Base-by-base conservation (phyloP, 37 sponge, comb jelly and placozoan species). In the Beroe ovata region DNA sequence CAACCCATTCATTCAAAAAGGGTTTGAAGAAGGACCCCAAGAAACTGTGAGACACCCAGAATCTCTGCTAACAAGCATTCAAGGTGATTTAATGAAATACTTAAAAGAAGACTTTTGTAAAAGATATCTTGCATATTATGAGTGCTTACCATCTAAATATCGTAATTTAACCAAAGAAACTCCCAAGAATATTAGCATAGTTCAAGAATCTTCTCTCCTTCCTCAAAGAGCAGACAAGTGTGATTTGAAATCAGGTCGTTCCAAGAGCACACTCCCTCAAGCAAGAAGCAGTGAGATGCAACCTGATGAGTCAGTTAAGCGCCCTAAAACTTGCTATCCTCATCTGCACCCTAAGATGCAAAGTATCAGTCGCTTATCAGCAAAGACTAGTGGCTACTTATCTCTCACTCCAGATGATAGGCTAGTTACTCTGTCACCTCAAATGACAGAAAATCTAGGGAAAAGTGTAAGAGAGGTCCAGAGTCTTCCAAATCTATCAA, bases 241-340 rank as follows among this genome's bases (percentile, higher is more conserved):
- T 69, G 26, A 23, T 77, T 25, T 77, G 22, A 20, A 30, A 21
- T 33, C 84, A 77, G 84, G 84, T 20, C 42, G 84, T 23, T 77
- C 84, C n/a, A 77, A 77, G 41, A 77, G 84, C 22, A 77, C 84
- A 16, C 38, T 77, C 8, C 84, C 84, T 40, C 54, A 39, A 21
- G n/a, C 41, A 36, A 40, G 54, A 36, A 18, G 11, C 0, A 42
- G 21, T 40, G n/a, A 28, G 54, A 1, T 77, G 21, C n/a, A 33
- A 4, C 19, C 1, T 18, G 25, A 19, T 40, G 84, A n/a, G 41
- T 6, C 22, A 0, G 11, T 18, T 23, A 38, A 77, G n/a, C 21
- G 84, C 39, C 84, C 84, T 33, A 77, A 77, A 39, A 77, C 84
- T 19, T 77, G 84, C 28, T 77, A 77, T 42, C 84, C 84, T 11